Evolutionary conservation across 2,113 vertebrate genomes (phyloP), one percentile per base, ranked within the genome.

Genomic region (Aspiorhynchus laticeps): DNA sequence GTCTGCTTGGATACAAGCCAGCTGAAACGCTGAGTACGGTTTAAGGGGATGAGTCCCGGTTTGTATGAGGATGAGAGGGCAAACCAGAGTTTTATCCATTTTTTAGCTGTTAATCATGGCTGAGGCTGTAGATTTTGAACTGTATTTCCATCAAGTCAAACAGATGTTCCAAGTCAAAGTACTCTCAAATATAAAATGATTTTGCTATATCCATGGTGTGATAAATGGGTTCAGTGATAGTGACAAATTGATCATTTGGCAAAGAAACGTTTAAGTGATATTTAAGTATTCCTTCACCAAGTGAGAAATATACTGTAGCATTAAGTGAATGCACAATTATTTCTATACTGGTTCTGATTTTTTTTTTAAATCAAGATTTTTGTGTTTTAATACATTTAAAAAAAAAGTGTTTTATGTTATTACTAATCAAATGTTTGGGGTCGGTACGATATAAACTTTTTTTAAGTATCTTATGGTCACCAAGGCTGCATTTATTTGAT

Each of bases 1-100:
- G 91, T 90, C 81, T 86, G 88, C 91, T 88, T 88, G 89, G 90
- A 91, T 76, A 67, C 88, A 85, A 85, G 88, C 91, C 89, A 77
- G 80, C 71, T 46, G 75, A 90, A 76, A 84, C 73, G 73, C 75
- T 86, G 65, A 85, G 78, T 83, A 88, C 48, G 19, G 87, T 89
- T 88, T 86, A 63, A 87, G 38, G 59, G 84, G 86, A 86, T 84
- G 80, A 85, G 24, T 14, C n/a, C 26, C 38, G 51, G 48, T 33
- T 79, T 81, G 65, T 48, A 41, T 33, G 41, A 86, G 80, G 86
- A 87, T 43, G 36, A 86, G 59, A 78, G 85, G 77, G 51, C 61
- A 38, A 74, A 85, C 33, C 83, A 67, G 43, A 65, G 33, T 59
- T 81, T 81, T 81, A 87, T 59, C 73, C 67, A 86, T 53, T 61